These are phyloP conservation scores for Drosophila punjabiensis DNA, from an alignment of 1,140 invertebrate genomes.

Conservation along the genomic window DNA sequence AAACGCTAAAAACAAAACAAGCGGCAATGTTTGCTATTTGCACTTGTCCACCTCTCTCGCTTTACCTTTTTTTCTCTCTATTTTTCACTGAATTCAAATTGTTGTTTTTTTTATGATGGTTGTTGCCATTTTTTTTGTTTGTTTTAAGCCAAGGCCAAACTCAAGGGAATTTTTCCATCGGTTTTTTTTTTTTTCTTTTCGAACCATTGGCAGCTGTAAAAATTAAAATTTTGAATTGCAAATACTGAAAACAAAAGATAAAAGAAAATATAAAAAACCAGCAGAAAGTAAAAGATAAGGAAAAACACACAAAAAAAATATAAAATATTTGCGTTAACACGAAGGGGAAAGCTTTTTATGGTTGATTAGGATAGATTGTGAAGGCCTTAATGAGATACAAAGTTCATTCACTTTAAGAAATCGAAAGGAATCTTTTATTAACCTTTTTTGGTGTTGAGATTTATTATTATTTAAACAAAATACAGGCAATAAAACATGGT, in stretches of 20 bases:
- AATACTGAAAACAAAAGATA: constrained; percentile 23
- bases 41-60: constrained; percentile 15
- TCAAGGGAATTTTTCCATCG: constrained; percentile 37
- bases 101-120: constrained; percentile 21
- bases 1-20: constrained; percentile 57
- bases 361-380: constrained; percentile 38
- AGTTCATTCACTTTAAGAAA: constrained; percentile 49
- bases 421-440: constrained; percentile 20
- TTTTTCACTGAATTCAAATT: constrained; percentile 15
- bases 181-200: constrained; percentile 12
- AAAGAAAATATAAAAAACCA: background rate
- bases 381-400: constrained; percentile 13
- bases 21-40: constrained; percentile 50
- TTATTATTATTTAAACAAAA: background rate
- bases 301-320: constrained; percentile 8
- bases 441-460: background rate
- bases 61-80: constrained; percentile 3
- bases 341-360: constrained; percentile 32
- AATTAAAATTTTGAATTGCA: constrained; percentile 37
- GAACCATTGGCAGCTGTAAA: constrained; percentile 24
- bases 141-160: constrained; percentile 55
- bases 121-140: constrained; percentile 32
- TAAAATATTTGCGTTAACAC: constrained; percentile 34
- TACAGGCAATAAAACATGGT: background rate
- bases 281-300: constrained; percentile 12